These are phyloP conservation scores for Phylloscopus trochilus DNA, from an alignment of 2,113 vertebrate species.

Conservation along the genomic window DNA sequence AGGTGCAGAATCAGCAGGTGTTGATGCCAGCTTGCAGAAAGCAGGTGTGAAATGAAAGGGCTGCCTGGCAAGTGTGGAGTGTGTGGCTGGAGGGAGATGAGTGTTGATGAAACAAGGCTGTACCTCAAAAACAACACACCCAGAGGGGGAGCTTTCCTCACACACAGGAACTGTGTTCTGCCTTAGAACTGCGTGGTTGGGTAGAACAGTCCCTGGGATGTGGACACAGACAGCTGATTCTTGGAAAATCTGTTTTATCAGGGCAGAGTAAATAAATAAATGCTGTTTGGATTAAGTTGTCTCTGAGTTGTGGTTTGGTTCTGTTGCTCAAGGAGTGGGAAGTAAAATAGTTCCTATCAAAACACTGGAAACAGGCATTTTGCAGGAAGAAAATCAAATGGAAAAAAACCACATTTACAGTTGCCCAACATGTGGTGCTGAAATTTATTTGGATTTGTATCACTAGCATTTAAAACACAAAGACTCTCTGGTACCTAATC, in stretches of 20 bases:
- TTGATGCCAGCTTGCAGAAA: not conserved
- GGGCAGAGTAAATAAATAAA: not conserved
- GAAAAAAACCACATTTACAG: not conserved
- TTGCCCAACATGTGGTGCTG: not conserved
- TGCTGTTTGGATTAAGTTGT: not conserved
- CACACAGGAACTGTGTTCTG: not conserved
- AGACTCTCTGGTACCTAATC: not conserved
- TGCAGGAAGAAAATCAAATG: not conserved
- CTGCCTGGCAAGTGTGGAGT: not conserved
- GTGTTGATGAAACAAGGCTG: not conserved
- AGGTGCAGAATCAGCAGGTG: not conserved
- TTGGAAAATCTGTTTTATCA: not conserved
- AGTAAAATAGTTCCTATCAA: not conserved
- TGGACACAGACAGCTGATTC: not conserved
- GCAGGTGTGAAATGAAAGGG: not conserved
- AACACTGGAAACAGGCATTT: not conserved
- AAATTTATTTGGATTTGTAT: not conserved
- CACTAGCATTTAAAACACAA: not conserved
- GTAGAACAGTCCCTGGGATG: not conserved
- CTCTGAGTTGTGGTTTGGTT: not conserved
- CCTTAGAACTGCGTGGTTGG: not conserved
- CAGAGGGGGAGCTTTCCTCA: not conserved
- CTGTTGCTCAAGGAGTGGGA: not conserved
- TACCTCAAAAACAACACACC: not conserved
- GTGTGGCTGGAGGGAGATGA: not conserved